Conservation (phyloP, 2,888 invertebrate genomes). For the Pyrochroa serraticornis region DNA sequence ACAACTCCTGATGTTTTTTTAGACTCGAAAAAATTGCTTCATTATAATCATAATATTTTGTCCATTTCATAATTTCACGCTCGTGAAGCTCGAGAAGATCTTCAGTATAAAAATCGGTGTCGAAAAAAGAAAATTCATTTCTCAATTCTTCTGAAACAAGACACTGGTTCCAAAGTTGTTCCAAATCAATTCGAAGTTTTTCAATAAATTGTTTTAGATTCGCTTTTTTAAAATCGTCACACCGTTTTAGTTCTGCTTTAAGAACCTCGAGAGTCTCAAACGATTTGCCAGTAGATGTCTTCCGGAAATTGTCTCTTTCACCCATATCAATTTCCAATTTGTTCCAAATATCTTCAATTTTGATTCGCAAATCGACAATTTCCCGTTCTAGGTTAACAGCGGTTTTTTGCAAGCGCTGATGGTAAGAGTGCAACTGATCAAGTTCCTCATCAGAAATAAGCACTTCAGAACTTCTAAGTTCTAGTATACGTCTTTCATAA, state of each 20-base stretch:
- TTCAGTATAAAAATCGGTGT: too few relatives aligned
- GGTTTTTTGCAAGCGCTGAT: constrained; percentile 63
- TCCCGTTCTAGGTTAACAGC: constrained; percentile 64
- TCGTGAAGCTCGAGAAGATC: too few relatives aligned
- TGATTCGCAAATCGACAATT: constrained; percentile 67
- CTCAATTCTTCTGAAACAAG: constrained; percentile 70
- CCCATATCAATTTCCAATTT: constrained; percentile 72
- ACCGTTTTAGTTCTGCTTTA: constrained; percentile 73
- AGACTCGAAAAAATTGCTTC: too few relatives aligned
- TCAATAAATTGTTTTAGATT: constrained; percentile 75
- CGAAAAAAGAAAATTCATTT: constrained; percentile 68
- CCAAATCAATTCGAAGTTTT: constrained; percentile 73
- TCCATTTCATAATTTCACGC: too few relatives aligned
- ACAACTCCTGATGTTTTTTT: too few relatives aligned
- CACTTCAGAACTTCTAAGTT: constrained; percentile 60
- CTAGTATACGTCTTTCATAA: constrained; percentile 56
- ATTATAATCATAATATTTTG: too few relatives aligned
- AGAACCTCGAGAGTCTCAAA: constrained; percentile 64
- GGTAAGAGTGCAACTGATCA: constrained; percentile 64
- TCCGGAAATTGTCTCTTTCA: constrained; percentile 68
- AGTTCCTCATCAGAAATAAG: constrained; percentile 68
- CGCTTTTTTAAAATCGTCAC: constrained; percentile 75
- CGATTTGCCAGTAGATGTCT: constrained; percentile 66
- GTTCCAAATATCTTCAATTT: constrained; percentile 73
- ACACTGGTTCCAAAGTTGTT: constrained; percentile 77